phyloP scores from a whole-genome alignment of 2,888 invertebrate genomes.

The Teinopalpus imperialis region DNA sequence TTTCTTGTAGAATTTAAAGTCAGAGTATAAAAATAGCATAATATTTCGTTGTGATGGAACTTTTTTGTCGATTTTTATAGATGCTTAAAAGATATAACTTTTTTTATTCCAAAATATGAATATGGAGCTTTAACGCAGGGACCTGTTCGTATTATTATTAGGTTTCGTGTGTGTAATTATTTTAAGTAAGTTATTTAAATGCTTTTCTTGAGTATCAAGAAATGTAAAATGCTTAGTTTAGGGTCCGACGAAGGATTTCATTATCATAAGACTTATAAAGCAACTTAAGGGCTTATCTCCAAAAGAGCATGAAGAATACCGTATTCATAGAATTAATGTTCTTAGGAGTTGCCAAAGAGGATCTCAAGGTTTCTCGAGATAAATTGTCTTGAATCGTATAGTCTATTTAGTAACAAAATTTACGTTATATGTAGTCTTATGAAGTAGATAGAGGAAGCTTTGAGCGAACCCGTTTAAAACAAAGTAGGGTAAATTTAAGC shows the following conservation, averaged over 20 bases:
- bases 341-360: slow-evolving; percentile 20
- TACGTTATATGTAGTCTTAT: slow-evolving; percentile 1
- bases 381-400: slow-evolving; percentile 17
- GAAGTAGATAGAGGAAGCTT: slow-evolving; percentile 1
- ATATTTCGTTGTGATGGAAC: too few species aligned
- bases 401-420: slow-evolving; percentile 15
- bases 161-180: too few species aligned
- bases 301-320: slow-evolving; percentile 43
- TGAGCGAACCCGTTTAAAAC: neutral
- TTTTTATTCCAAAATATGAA: too few species aligned
- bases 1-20: too few species aligned
- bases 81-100: too few species aligned
- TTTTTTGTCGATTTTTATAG: too few species aligned
- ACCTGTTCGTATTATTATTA: too few species aligned
- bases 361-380: slow-evolving; percentile 19
- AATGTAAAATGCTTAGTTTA: slow-evolving; percentile 11
- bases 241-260: slow-evolving; percentile 14
- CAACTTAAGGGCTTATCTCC: slow-evolving; percentile 36
- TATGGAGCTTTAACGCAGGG: too few species aligned
- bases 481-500: neutral
- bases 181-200: too few species aligned
- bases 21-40: too few species aligned
- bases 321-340: slow-evolving; percentile 28
- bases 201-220: too few species aligned
- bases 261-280: slow-evolving; percentile 23